Base-by-base conservation (phyloP, 2,797 vertebrate species). In the Australoheros facetus region DNA sequence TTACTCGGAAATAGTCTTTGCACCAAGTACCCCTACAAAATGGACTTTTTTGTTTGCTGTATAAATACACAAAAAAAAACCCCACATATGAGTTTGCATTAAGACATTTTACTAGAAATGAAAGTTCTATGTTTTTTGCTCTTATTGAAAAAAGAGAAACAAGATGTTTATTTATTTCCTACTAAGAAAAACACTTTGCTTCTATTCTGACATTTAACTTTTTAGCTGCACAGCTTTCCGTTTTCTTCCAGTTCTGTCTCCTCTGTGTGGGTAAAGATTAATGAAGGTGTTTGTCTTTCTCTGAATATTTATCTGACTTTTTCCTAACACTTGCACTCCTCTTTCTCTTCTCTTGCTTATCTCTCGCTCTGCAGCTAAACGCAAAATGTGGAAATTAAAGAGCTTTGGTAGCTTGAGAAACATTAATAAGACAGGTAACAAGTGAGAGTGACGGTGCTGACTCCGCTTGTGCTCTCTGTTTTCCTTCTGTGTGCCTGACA, bases 331-430 rank as follows among this genome's bases (percentile, higher is more conserved):
- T 64, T 48, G 26, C 62, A 12, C 26, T 69, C 45, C 48, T 71
- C 17, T 78, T 83, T 85, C 53, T 80, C 73, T 79, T 86, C 78
- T 79, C 78, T 81, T 92, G 82, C 92, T 93, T 82, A 81, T 93
- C 91, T 93, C 85, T 94, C 16, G 77, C 92, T 91, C 92, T 78
- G 91, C 97, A 99, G 98, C 98, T 95, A 99, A 99, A 93, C 98
- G 98, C 96, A 99, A 98, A 99, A 99, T 99, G 98, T 99, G 98
- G 98, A 99, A 99, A 94, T 96, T 99, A 97, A 99, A 99, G 96
- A 98, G 97, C 96, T 99, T 99, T 97, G 98, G 98, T 99, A 99
- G 98, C 97, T 98, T 99, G 97, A 98, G 98, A 98, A 99, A 99
- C 97, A 98, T 99, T 97, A 98, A 98, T 97, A 98, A 97, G 96